These are phyloP conservation scores for Hyaena hyaena DNA, from an alignment of 2,113 vertebrate genomes.

Conservation along the genomic window DNA sequence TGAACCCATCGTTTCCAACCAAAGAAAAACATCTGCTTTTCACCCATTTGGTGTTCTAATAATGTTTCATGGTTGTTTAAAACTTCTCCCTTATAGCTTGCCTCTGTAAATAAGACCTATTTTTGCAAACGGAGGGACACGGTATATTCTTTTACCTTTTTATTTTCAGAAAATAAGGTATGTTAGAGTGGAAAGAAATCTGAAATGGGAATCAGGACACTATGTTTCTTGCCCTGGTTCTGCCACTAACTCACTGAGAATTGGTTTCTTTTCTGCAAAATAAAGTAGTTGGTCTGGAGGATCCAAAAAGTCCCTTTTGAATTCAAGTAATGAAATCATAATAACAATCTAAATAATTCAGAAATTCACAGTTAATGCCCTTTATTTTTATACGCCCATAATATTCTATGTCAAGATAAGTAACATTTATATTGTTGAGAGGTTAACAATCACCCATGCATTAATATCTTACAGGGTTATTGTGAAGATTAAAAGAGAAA, in stretches of 20 bases:
- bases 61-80: constrained; percentile 34
- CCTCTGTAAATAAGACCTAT: background rate
- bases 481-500: constrained; percentile 71
- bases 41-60: background rate
- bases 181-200: constrained; percentile 46
- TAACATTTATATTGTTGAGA: constrained; percentile 70
- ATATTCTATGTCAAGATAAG: constrained; percentile 73
- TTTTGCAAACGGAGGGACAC: constrained; percentile 37
- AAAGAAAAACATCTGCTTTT: background rate
- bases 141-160: constrained; percentile 29
- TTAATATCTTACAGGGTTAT: constrained; percentile 66
- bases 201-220: constrained; percentile 67
- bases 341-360: constrained; percentile 79
- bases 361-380: constrained; percentile 69
- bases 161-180: constrained; percentile 54
- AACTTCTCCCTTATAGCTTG: constrained; percentile 7
- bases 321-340: constrained; percentile 73
- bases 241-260: constrained; percentile 39
- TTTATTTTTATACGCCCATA: constrained; percentile 74
- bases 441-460: constrained; percentile 53
- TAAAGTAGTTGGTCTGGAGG: constrained; percentile 46
- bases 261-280: constrained; percentile 74
- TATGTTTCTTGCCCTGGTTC: background rate
- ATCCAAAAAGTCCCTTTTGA: constrained; percentile 52
- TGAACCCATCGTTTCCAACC: background rate